A percentile compares a stretch with the other conserved stretches of the same genome.
Evolutionary conservation across 2,888 invertebrate species (phyloP).

Genomic region (Sarcophaga variegata): DNA sequence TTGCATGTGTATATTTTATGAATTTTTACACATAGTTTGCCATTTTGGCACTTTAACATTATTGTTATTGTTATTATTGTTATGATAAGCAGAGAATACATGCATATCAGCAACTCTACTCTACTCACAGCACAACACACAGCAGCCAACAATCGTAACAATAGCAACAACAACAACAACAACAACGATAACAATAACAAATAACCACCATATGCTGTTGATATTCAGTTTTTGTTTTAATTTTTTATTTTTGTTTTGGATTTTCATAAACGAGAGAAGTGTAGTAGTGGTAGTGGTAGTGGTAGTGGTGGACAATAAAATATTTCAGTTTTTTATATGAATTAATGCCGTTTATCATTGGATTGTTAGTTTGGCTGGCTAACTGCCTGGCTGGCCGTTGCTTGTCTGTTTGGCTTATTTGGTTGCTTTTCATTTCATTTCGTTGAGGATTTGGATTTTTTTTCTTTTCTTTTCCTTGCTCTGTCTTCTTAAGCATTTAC

Average conservation of each 20-base stretch:
- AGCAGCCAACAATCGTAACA: slow-evolving; percentile 31
- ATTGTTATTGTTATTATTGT: slow-evolving; percentile 79
- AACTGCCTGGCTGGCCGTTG: not conserved
- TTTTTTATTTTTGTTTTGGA: not conserved
- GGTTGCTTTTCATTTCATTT: slow-evolving; percentile 52
- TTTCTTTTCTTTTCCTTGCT: not conserved
- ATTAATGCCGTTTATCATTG: slow-evolving; percentile 70
- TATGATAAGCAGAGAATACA: slow-evolving; percentile 76
- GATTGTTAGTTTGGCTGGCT: slow-evolving; percentile 55
- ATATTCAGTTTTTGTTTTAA: slow-evolving; percentile 22
- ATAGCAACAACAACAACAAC: slow-evolving; percentile 7
- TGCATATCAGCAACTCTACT: slow-evolving; percentile 2
- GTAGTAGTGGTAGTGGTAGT: slow-evolving; percentile 18
- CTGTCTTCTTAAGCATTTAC: not conserved
- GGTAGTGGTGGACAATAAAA: slow-evolving; percentile 62
- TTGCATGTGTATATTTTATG: slow-evolving; percentile 74
- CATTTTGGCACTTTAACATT: slow-evolving; percentile 81
- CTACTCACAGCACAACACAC: too few species aligned
- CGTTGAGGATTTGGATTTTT: slow-evolving; percentile 10
- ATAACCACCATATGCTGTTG: slow-evolving; percentile 63
- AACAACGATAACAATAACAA: slow-evolving; percentile 67
- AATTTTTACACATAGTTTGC: slow-evolving; percentile 77
- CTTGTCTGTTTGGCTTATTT: slow-evolving; percentile 4
- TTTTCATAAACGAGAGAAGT: slow-evolving; percentile 25
- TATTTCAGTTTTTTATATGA: slow-evolving; percentile 67